Base-by-base conservation (phyloP, 2,113 vertebrate genomes). In the Atrichornis clamosus region DNA sequence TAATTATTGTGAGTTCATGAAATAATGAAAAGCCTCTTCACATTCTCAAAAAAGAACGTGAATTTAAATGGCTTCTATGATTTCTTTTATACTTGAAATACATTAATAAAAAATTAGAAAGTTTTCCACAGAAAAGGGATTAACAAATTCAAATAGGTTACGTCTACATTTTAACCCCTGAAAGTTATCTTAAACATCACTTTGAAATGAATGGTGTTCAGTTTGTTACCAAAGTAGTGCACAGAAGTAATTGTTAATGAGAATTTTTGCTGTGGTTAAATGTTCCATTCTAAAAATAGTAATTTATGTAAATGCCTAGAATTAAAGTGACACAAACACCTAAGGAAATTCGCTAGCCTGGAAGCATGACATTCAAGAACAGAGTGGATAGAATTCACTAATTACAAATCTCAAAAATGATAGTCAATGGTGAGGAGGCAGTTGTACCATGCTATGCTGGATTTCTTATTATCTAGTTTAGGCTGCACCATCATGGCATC, bases 21-120 rank as follows among this genome's bases (percentile, higher is more conserved):
- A 93, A 94, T 70, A 73, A 92, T 79, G 75, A 93, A 92, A 91
- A 93, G 86, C 24, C 55, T 91, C 86, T 95, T 95, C 81, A 50
- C 49, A 27, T 55, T 81, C 92, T 91, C 81, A 91, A 76, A 92
- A 87, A 81, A 69, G 63, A 93, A 84, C 0, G 0, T 50, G 55
- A 82, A 83, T 79, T 79, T 85, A 70, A 94, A 85, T 46, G 56
- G 84, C 50, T 95, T 79, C 55, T 76, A 3, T 49, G 52, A 79
- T 69, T 78, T 65, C 46, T 83, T 95, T 80, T 69, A 68, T 74
- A 59, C 49, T 62, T 90, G 55, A 84, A 96, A 81, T 23, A 63
- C 13, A 3, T 58, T 76, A 87, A 84, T 82, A 73, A 68, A 94
- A 93, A 59, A 64, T n/a, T 19, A 20, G 30, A 62, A 41, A 44